These are phyloP conservation scores for Coronaproctus castanopsis DNA, from an alignment of 2,888 invertebrate genomes.

Conservation along the genomic window DNA sequence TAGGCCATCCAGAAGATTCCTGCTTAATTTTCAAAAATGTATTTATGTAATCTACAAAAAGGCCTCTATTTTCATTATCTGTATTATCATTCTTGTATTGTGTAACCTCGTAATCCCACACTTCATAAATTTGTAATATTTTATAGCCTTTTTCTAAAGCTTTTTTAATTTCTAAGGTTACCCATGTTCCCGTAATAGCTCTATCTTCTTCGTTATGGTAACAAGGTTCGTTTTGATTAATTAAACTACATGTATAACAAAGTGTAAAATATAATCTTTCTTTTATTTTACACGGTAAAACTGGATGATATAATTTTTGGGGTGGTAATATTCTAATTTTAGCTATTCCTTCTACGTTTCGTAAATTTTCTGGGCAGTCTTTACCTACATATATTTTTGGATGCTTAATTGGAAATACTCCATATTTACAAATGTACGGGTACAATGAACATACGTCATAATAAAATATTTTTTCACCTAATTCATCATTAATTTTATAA, in stretches of 20 bases:
- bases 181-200: conserved; percentile 7
- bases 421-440: conserved; percentile 18
- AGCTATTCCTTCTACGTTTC: conserved; percentile 19
- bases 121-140: too few relatives aligned
- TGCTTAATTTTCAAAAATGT: conserved; percentile 9
- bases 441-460: too few relatives aligned
- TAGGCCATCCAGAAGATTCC: too few relatives aligned
- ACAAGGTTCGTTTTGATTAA: conserved; percentile 2
- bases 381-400: conserved; percentile 18
- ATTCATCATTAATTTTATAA: conserved; percentile 7
- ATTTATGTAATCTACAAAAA: background rate
- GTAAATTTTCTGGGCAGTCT: conserved; percentile 16
- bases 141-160: too few relatives aligned
- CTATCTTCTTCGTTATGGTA: conserved; percentile 2
- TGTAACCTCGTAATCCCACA: too few relatives aligned
- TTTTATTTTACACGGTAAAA: conserved; percentile 7
- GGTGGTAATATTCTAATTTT: conserved; percentile 18
- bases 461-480: conserved; percentile 19
- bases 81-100: too few relatives aligned
- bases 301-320: conserved; percentile 16
- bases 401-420: conserved; percentile 18
- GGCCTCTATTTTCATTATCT: too few relatives aligned
- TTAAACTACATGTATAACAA: conserved; percentile 4
- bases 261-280: conserved; percentile 11
- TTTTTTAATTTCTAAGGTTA: conserved; percentile 11